phyloP scores from a whole-genome alignment of 2,797 vertebrate species.

The Gambusia yucatana region DNA sequence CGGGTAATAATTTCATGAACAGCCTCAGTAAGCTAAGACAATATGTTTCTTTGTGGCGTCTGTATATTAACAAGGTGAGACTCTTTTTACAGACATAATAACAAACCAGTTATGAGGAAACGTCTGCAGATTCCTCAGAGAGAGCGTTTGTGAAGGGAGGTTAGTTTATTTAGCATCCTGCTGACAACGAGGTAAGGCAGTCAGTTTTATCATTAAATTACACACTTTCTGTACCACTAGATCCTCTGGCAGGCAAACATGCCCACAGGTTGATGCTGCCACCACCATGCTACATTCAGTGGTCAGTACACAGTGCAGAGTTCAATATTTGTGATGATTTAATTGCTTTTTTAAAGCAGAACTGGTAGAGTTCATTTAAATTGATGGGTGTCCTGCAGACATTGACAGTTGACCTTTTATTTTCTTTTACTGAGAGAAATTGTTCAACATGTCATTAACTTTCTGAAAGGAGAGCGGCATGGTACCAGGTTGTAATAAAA shows the following conservation, averaged over 20 bases:
- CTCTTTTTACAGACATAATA: neutral
- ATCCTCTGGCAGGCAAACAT: neutral
- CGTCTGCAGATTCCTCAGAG: neutral
- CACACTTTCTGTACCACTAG: neutral
- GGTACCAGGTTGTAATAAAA: no score
- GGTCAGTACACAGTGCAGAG: neutral
- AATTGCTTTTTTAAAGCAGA: neutral
- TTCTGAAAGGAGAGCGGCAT: no score
- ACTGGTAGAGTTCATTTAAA: neutral
- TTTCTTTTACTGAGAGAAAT: no score
- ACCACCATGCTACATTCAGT: neutral
- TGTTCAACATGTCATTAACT: no score
- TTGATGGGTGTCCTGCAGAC: neutral
- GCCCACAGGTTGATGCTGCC: neutral
- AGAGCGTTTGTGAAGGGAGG: neutral
- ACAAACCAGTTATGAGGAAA: neutral
- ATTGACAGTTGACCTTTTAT: no score
- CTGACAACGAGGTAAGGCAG: neutral
- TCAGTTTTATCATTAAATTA: neutral
- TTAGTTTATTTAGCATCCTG: neutral
- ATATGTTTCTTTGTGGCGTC: neutral
- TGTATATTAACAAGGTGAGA: neutral
- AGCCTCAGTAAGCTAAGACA: neutral
- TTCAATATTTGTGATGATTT: neutral
- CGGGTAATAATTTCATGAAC: conserved; percentile 20